Evolutionary conservation across 2,113 vertebrate species (phyloP), one percentile per base, ranked within the genome.

Genomic region (Halichoeres trimaculatus): DNA sequence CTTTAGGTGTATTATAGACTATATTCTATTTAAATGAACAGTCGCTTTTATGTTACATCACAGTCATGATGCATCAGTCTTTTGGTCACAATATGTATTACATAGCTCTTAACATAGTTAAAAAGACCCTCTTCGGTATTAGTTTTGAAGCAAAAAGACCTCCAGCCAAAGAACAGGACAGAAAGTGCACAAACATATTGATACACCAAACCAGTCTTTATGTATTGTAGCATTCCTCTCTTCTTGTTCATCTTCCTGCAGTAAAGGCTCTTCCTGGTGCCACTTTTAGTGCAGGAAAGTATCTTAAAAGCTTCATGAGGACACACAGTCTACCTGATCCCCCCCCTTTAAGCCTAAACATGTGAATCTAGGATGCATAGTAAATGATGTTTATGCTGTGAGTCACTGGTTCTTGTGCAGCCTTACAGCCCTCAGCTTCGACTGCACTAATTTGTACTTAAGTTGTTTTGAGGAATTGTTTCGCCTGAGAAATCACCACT

Each of bases 391-490:
- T 23, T 5, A 23, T 50, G 23, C 47, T 58, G 8, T 45, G 54
- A 82, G 24, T 74, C 70, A 73, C 4, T n/a, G 38, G 23, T 38
- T 61, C 20, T 14, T 60, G 73, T 69, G 66, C 14, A n/a, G 24
- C 20, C 35, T 7, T 30, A 24, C 62, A 40, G n/a, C 24, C 22
- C 16, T 11, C 7, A 5, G 43, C 16, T 47, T 43, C 1, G 53
- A 38, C 19, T 52, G 23, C 20, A 52, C 50, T 58, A 66, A 51
- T 45, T 9, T 20, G 17, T 17, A 57, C 10, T 14, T 63, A 66
- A 48, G 62, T 30, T 71, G 35, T 70, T 71, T 76, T 71, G 12
- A 65, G 56, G 59, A 58, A 56, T 7, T 24, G 23, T 38, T 83
- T 69, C 24, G 58, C 9, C 34, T 10, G 19, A 53, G 30, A 62